Evolutionary conservation across 1,140 invertebrate species (phyloP), one percentile per base, ranked within the genome.

Genomic region (Drosophila navojoa): DNA sequence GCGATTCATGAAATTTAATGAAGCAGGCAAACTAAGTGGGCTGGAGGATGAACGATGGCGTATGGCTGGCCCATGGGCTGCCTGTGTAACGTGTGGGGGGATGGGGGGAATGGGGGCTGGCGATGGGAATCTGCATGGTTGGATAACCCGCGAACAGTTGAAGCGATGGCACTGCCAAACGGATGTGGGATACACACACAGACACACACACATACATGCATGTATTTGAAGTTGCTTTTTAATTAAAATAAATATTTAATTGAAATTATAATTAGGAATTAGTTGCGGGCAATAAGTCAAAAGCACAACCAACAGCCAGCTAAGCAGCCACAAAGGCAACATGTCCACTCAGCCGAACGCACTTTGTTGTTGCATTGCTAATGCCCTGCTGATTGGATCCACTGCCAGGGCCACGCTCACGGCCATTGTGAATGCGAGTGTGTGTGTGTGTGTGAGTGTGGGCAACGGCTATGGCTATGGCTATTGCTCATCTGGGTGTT

Each of bases 191-290:
- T 87, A 59, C 68, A 22, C 19, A 22, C 3, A 22, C 19, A 22
- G 3, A 22, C 19, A 22, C 3, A 22, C 19, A 22, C 1, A 22
- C 19, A 22, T 22, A 2, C 19, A 2, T 22, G 3, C 19, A 22
- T 22, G 68, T 86, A 72, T 87, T 82, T 86, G 76, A 87, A 86
- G 82, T 79, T 82, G 69, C 84, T 89, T 87, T 86, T 89, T 82
- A 82, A 87, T 87, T 89, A 89, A 87, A 87, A 89, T 87, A 82
- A 87, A 87, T 87, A 87, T 89, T 87, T 87, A 82, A 87, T 87
- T 89, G 72, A 79, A 87, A 87, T 87, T 89, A 68, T 82, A 87
- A 89, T 89, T 89, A 69, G 76, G 72, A 86, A 82, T 86, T 79
- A 87, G 82, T 86, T 87, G 79, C 78, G 76, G 78, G 75, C 81